Conservation (phyloP, 2,797 vertebrate species). For the Sardinella longiceps region DNA sequence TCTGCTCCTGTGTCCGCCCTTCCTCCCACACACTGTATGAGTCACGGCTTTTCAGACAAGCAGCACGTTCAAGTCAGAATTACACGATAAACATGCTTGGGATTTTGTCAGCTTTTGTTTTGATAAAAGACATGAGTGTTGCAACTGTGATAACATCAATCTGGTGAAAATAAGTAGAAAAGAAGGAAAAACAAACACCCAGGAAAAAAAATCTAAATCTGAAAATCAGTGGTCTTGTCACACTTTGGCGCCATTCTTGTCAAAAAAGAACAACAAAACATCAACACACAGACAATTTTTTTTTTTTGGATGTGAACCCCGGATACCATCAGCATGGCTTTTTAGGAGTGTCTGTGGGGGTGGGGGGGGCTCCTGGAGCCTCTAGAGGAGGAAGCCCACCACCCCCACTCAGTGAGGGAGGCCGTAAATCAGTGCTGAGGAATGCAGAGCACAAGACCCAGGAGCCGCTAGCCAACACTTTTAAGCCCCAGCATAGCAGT, state of each 20-base stretch:
- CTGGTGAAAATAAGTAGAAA: background rate
- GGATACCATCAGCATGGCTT: slow-evolving; percentile 52
- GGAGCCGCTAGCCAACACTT: background rate
- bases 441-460: background rate
- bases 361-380: background rate
- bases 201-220: background rate
- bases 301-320: slow-evolving; percentile 53
- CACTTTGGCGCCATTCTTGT: slow-evolving; percentile 50
- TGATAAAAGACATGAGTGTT: slow-evolving; percentile 2
- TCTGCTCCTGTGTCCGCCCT: slow-evolving; percentile 1
- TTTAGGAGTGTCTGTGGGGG: slow-evolving; percentile 23
- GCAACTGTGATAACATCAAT: background rate
- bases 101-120: slow-evolving; percentile 16
- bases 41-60: background rate
- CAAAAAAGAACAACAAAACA: slow-evolving; percentile 29
- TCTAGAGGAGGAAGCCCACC: background rate
- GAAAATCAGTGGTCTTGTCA: slow-evolving; percentile 50
- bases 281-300: slow-evolving; percentile 32
- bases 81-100: slow-evolving; percentile 12
- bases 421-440: background rate
- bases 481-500: slow-evolving; percentile 8
- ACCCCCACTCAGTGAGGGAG: background rate
- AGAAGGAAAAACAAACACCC: background rate
- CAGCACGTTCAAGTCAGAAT: background rate
- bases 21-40: background rate